Base-by-base conservation (phyloP, 1,140 invertebrate genomes). In the Chironomus striatipennis region DNA sequence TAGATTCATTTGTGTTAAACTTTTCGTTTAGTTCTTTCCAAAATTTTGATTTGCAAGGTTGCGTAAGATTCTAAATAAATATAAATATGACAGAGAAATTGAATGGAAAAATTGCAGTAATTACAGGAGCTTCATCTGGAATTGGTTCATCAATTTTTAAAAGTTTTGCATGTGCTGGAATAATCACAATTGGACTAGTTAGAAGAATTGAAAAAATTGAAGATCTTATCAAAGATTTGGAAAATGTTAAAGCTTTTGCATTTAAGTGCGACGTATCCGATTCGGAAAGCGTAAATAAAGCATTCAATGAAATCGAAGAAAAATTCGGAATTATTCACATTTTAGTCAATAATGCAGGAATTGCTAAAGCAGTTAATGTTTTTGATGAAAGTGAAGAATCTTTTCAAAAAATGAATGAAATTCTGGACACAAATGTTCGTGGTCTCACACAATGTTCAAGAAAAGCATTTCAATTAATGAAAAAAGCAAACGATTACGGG, bases 231-330 rank as follows among this genome's bases (percentile, higher is more conserved):
- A 47, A 47, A 4, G 2, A 12, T 47, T 8, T 12, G 2, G 43
- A 47, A 47, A 47, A 47, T 47, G 9, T 15, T 12, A 47, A 47
- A 47, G 43, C 15, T 47, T 47, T 47, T 8, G 1, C 9, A 2
- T 15, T 8, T 15, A 47, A 73, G 10, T 73, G 73, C 34, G 73
- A 73, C 34, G 42, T 73, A 10, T 6, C 73, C 8, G 8, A 42
- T 7, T n/a, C 34, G 73, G 42, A 73, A 2, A 24, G 20, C 21
- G 12, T 73, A 7, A 73, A 73, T 3, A 21, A 73, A 73, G 34
- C 7, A 24, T 73, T 73, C 73, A 42, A 34, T 8, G 21, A 21
- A 21, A 73, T 73, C 34, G 73, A 42, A 24, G 73, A 73, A 73
- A n/a, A 73, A 24, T 42, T 73, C 6, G 21, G 21, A 15, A 3